These are phyloP conservation scores for Thymelicus sylvestris DNA, from an alignment of 2,888 invertebrate species.

Conservation along the genomic window DNA sequence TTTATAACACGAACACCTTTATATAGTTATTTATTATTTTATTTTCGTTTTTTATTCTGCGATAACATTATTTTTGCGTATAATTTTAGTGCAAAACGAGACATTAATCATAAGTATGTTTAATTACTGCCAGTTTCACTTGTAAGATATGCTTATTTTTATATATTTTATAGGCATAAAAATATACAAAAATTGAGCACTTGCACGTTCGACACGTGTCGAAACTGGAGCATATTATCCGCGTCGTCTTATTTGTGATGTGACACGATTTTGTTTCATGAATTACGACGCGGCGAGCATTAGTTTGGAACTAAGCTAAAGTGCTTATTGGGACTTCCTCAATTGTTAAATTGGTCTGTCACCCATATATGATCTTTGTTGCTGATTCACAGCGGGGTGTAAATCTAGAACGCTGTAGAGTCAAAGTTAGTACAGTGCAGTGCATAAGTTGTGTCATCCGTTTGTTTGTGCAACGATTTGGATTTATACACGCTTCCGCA, in stretches of 20 bases:
- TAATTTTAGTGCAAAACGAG: no score
- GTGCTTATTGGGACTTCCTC: constrained; percentile 73
- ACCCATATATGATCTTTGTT: constrained; percentile 65
- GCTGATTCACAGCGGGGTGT: constrained; percentile 59
- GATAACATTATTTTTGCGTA: no score
- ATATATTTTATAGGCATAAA: no score
- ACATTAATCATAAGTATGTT: no score
- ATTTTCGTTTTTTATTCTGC: no score
- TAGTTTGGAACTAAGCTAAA: constrained; percentile 61
- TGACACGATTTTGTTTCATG: constrained; percentile 37
- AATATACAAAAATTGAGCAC: no score
- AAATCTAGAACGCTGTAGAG: constrained; percentile 54
- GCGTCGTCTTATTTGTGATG: constrained; percentile 26
- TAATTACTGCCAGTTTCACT: no score
- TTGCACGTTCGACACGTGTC: no score
- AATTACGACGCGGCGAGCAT: constrained; percentile 39
- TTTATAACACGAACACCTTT: no score
- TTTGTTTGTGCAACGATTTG: constrained; percentile 6
- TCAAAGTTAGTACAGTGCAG: constrained; percentile 31
- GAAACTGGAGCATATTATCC: background rate
- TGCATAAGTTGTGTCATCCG: constrained; percentile 31
- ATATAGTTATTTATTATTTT: no score
- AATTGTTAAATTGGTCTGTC: constrained; percentile 75
- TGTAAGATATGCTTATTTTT: no score
- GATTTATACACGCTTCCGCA: background rate